Base-by-base conservation (phyloP, 2,888 invertebrate genomes). In the Cheilosia vernalis region DNA sequence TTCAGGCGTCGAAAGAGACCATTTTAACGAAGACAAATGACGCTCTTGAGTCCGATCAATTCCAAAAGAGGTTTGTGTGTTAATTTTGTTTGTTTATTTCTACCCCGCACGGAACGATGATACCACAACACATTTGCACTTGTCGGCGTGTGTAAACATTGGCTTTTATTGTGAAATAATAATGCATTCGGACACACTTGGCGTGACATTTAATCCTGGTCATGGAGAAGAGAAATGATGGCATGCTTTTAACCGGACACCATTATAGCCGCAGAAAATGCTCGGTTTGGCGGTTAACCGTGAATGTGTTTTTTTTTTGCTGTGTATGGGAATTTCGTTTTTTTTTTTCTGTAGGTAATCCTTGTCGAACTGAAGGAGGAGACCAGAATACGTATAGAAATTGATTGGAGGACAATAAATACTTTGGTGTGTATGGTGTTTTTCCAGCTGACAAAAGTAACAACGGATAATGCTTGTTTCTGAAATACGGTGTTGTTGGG, bases 1-100 rank as follows among this genome's bases (percentile, higher is more conserved):
- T 60, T 47, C 70, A 47, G 61, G 55, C 66, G 42, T 66, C 53
- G 61, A 72, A 61, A 85, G 58, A 58, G 70, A 58, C 67, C 81
- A 76, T 77, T 72, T 80, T 77, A 81, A 81, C 85, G 81, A 81
- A 81, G 85, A 85, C 85, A 85, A 72, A 85, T 81, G 76, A 61
- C 51, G 7, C 61, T 51, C 56, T 51, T 58, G 83, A 55, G 66
- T 15, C 49, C 63, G 51, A 74, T 74, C 69, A 66, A 49, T 73
- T 67, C 10, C 51, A 21, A 74, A 60, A 56, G 56, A 69, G 55
- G 51, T 61, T 42, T 61, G 33, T n/a, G 19, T 55, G 33, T 42
- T 42, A 37, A 63, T 30, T 30, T 30, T 66, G 17, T 40, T 47
- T 67, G 21, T 53, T 19, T 55, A 53, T 61, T 27, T 30, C 37